Base-by-base conservation (phyloP, 2,888 invertebrate species). In the Calliphora vomitoria region DNA sequence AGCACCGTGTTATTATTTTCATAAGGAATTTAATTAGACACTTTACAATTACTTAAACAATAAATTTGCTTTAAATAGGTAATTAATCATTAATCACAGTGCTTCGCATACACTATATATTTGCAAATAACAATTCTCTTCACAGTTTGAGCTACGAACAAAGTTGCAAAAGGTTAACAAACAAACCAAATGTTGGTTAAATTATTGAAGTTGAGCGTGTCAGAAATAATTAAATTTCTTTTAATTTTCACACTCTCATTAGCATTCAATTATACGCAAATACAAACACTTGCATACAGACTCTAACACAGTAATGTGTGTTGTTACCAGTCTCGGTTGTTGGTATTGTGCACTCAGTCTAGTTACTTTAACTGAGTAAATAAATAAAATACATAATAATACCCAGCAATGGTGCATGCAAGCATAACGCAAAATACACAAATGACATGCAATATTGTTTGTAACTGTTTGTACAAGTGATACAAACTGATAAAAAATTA, bases 181-280 rank as follows among this genome's bases (percentile, higher is more conserved):
- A 64, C 62, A 15, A 66, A 13, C 4, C 44, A 66, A 44, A 41
- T 20, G n/a, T 66, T 66, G 66, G 13, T 20, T 20, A 44, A 66
- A 66, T 66, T 13, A 38, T 11, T 64, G n/a, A 18, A 41, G 18
- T 66, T 66, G 41, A 66, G 41, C 41, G 41, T 66, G 66, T 66
- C 41, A 8, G 18, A 18, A 20, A 66, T 66, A 66, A 66, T 66
- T 66, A 41, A 31, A 66, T 72, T 55, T 72, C 38, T 58, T 72
- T 72, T 15, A 18, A 58, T 62, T 62, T 76, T 76, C 15, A 76
- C 76, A 76, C 76, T 38, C 35, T 64, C 64, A 76, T 76, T 71
- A 55, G 38, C 64, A 76, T 76, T 50, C 50, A 64, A 76, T 76
- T 64, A 50, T 18, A 64, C 76, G 18, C 50, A 20, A 55, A 53